These are phyloP conservation scores for Manis crassicaudata DNA, from an alignment of 2,797 vertebrate species.

Conservation along the genomic window DNA sequence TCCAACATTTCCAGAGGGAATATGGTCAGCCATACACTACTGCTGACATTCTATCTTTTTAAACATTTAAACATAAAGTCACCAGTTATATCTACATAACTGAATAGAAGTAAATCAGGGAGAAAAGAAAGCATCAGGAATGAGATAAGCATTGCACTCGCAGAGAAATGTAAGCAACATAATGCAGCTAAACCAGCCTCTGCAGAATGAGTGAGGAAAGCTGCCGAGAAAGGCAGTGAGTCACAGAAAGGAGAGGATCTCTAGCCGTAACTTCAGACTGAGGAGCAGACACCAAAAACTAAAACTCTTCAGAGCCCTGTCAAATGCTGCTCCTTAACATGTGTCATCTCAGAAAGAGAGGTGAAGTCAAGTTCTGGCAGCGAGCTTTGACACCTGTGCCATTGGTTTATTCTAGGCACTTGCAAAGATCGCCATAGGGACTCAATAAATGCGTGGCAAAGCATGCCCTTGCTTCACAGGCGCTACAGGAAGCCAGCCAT, in stretches of 20 bases:
- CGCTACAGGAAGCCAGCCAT: slow-evolving; percentile 40
- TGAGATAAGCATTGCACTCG: background rate
- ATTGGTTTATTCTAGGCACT: background rate
- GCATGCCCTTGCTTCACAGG: slow-evolving; percentile 42
- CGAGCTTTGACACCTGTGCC: background rate
- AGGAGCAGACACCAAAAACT: background rate
- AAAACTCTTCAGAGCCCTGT: background rate
- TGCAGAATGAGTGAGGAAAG: background rate
- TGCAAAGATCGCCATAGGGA: background rate
- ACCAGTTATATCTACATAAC: background rate
- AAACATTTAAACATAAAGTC: background rate
- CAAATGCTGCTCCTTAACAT: background rate
- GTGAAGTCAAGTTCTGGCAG: background rate
- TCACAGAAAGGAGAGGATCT: background rate
- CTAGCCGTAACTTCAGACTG: background rate
- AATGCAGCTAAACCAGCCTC: background rate
- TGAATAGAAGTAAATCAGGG: background rate
- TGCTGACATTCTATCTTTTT: background rate
- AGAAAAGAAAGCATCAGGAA: background rate
- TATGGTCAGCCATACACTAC: background rate
- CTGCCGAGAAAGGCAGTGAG: background rate
- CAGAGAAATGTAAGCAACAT: background rate
- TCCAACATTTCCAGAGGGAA: background rate
- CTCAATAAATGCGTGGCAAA: background rate
- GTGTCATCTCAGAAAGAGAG: background rate